Evolutionary conservation across 2,113 vertebrate species (phyloP).

Genomic region (Actenoides lindsayi): DNA sequence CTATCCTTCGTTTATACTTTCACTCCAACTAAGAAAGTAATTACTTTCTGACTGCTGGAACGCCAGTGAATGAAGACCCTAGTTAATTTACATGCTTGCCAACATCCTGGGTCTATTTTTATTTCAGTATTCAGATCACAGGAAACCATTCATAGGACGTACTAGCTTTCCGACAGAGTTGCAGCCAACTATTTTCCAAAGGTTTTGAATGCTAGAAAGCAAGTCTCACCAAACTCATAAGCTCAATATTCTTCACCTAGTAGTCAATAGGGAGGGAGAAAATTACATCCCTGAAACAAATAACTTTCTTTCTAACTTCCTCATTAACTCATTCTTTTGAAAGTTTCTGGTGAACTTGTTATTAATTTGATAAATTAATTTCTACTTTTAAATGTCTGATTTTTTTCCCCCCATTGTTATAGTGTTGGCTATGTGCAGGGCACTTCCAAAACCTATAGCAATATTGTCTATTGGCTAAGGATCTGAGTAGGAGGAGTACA

Average conservation of each 20-base stretch:
- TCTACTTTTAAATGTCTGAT: background rate
- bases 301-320: background rate
- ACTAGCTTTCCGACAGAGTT: background rate
- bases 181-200: background rate
- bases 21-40: background rate
- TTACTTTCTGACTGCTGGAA: background rate
- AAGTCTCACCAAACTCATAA: background rate
- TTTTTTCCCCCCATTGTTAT: background rate
- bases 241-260: background rate
- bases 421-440: background rate
- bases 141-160: background rate
- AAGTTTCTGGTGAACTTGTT: background rate
- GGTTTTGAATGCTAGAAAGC: background rate
- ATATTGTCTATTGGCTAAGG: background rate
- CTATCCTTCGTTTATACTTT: background rate
- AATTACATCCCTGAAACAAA: background rate
- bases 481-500: background rate
- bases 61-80: background rate
- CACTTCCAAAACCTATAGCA: background rate
- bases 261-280: background rate
- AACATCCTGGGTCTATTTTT: background rate
- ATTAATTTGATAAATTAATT: background rate
- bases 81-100: background rate
- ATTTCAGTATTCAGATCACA: conserved; percentile 4
- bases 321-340: background rate